Evolutionary conservation across 2,113 vertebrate genomes (phyloP).

Genomic region (Lates calcarifer): DNA sequence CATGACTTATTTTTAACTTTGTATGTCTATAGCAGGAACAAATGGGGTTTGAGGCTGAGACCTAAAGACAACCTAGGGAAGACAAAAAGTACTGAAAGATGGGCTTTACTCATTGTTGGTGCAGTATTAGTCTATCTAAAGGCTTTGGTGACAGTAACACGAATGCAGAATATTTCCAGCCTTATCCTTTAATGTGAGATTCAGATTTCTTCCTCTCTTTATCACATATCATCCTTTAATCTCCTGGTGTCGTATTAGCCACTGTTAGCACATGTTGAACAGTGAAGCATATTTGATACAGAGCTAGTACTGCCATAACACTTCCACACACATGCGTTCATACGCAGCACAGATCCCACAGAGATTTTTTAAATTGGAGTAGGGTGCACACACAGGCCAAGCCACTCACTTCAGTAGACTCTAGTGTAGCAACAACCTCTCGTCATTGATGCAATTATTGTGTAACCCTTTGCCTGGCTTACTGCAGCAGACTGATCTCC

Average conservation of each 20-base stretch:
- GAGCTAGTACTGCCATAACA: not conserved
- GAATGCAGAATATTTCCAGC: not conserved
- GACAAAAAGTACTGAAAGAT: too few species aligned
- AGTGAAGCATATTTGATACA: not conserved
- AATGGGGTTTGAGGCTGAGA: too few species aligned
- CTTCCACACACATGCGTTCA: not conserved
- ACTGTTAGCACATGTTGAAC: slow-evolving; percentile 17
- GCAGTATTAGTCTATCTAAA: not conserved
- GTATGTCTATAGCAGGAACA: too few species aligned
- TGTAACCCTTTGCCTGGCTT: slow-evolving; percentile 46
- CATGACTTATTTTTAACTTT: too few species aligned
- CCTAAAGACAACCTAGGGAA: not conserved
- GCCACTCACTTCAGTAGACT: slow-evolving; percentile 48
- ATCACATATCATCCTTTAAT: slow-evolving; percentile 40
- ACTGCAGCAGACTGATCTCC: slow-evolving; percentile 34
- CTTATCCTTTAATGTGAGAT: not conserved
- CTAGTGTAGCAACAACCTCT: slow-evolving; percentile 44
- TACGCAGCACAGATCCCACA: slow-evolving; percentile 22
- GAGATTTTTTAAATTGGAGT: slow-evolving; percentile 41
- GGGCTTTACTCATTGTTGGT: not conserved
- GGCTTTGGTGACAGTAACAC: not conserved
- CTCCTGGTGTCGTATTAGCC: slow-evolving; percentile 23
- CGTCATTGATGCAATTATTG: slow-evolving; percentile 63
- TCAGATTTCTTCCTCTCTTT: slow-evolving; percentile 3
- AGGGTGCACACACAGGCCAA: slow-evolving; percentile 21